These are phyloP conservation scores for Clarias fuscus DNA, from an alignment of 2,797 vertebrate species.

Conservation along the genomic window DNA sequence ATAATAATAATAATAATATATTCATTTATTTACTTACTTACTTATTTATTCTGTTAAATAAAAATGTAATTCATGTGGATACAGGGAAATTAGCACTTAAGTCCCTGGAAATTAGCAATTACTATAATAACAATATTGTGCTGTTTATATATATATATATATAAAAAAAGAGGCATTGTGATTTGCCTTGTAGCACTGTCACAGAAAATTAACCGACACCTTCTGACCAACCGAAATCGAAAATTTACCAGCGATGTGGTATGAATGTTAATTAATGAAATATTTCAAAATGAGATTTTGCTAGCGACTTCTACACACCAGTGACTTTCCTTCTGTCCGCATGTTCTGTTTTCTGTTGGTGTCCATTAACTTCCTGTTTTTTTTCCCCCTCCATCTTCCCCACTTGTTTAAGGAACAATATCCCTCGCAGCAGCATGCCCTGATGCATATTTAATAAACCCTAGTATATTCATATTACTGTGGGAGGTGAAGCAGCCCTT, in stretches of 20 bases:
- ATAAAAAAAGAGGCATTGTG: background rate
- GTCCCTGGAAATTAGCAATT: background rate
- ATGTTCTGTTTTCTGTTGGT: constrained; percentile 18
- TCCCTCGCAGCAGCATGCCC: constrained; percentile 42
- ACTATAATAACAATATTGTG: constrained; percentile 3
- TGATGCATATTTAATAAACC: constrained; percentile 57
- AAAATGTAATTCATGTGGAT: background rate
- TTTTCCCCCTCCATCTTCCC: background rate
- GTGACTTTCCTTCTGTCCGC: constrained; percentile 8
- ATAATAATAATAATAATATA: too few relatives aligned
- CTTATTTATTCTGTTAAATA: too few relatives aligned
- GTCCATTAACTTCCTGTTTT: constrained; percentile 33
- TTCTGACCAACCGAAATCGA: background rate
- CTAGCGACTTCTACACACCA: background rate
- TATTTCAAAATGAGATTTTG: background rate
- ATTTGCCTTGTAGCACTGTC: background rate
- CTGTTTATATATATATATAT: too few relatives aligned
- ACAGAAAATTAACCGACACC: background rate
- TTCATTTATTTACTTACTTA: too few relatives aligned
- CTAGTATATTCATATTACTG: constrained; percentile 56
- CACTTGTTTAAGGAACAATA: constrained; percentile 47
- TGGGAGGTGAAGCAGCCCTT: constrained; percentile 39
- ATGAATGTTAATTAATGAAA: constrained; percentile 21
- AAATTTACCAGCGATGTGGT: background rate
- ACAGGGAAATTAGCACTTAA: background rate